Base-by-base conservation (phyloP, 2,888 invertebrate species). In the Notocelia uddmanniana region DNA sequence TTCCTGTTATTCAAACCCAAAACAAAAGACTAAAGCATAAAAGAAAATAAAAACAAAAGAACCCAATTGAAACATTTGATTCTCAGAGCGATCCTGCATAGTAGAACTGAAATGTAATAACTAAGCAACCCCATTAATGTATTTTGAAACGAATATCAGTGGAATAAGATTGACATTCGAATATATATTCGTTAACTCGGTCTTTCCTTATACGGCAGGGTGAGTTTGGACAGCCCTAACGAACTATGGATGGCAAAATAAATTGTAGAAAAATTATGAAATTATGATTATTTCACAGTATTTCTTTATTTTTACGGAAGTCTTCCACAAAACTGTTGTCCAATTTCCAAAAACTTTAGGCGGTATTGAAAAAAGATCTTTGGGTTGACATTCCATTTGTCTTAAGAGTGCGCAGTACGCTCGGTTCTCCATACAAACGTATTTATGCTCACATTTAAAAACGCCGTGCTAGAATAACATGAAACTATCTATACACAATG, bases 1-100 rank as follows among this genome's bases (percentile, higher is more conserved):
- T 34, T 18, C 18, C 13, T n/a, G n/a, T 26, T 34, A 57, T 57
- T 57, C 11, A 57, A 57, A 26, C 48, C 0, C 26, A 18, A 62
- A 21, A 62, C 60, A 62, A 62, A 45, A 41, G 34, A 45, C 59
- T 55, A 18, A 37, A 48, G 18, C 23, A 63, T 31, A 58, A 70
- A 21, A 18, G 18, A 21, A 26, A 50, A 58, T 37, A 34, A 26
- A 19, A 64, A 70, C 50, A 64, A 64, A 50, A 58, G 57, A 15
- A 52, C 41, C n/a, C 58, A 64, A 70, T 70, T 64, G 70, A 59
- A 70, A 13, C 58, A 41, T 59, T 70, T 64, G 52, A 58, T 58
- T 62, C 62, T 26, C 15, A 31, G 18, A 34, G 19, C 50, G 62
- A 63, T 31, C 63, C 52, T 10, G 13, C 10, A 31, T 11, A 19